A percentile compares a stretch with the other conserved stretches of the same genome.
Evolutionary conservation across 53 echinoderm and acorn worm genomes (phyloP).

Genomic region (Arbacia lixula): DNA sequence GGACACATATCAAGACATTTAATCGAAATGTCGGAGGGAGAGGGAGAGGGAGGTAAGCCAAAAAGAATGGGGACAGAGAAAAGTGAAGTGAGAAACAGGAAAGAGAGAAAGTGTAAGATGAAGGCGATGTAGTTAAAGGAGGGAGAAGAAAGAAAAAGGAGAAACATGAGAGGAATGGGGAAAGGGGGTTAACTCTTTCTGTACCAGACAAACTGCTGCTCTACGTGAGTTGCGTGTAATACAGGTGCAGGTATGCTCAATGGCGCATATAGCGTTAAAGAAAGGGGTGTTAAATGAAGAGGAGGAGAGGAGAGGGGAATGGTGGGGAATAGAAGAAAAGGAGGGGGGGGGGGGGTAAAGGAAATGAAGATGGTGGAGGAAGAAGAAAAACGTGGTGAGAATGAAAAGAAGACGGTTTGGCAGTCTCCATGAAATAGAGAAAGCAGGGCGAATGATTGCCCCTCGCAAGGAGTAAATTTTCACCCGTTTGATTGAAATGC

Average conservation of each 20-base stretch:
- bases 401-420: neutral
- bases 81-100: neutral
- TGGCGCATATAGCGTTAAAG: no score
- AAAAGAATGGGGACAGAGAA: neutral
- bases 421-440: neutral
- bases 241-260: no score
- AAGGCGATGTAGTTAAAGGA: neutral
- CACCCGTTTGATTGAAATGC: slow-evolving; percentile 20
- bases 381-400: neutral
- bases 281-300: no score
- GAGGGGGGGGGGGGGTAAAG: neutral
- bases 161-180: no score
- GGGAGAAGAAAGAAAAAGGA: no score
- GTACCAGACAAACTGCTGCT: no score
- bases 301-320: no score
- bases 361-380: neutral
- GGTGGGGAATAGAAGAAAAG: neutral
- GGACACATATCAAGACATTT: neutral
- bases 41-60: neutral
- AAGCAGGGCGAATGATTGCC: slow-evolving; percentile 11
- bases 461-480: slow-evolving; percentile 2
- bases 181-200: no score
- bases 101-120: neutral
- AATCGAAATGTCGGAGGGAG: neutral
- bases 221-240: no score